A percentile compares a stretch with the other conserved stretches of the same genome.
phyloP scores from a whole-genome alignment of 2,113 vertebrate species.

The Pluvialis apricaria region DNA sequence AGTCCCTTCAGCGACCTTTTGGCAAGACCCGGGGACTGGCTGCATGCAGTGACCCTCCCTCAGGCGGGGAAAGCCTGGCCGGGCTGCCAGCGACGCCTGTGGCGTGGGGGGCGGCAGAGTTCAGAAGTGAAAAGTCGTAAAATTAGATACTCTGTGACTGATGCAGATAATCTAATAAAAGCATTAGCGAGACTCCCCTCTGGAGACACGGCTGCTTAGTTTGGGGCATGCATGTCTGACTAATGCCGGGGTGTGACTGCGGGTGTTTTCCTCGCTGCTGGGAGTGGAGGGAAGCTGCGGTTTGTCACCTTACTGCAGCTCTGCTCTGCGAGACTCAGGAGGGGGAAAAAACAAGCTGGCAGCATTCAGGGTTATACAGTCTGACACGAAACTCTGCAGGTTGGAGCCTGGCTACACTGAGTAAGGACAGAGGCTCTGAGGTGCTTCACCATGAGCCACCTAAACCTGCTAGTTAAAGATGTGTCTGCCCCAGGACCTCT shows the following conservation, averaged over 20 bases:
- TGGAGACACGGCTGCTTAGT: background rate
- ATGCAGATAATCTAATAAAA: background rate
- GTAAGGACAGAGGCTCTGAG: background rate
- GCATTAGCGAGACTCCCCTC: background rate
- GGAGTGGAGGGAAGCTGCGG: background rate
- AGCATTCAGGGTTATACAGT: background rate
- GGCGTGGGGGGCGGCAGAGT: fast-evolving
- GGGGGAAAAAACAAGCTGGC: background rate
- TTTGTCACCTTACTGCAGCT: background rate
- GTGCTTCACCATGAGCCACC: background rate
- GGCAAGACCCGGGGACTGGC: background rate
- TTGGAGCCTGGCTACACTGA: background rate
- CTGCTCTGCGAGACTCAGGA: background rate
- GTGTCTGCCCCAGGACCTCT: background rate
- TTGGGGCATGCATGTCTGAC: background rate
- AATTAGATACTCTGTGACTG: background rate
- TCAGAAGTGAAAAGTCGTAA: background rate
- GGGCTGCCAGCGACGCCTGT: background rate
- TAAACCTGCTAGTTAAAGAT: background rate
- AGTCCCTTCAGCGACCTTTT: background rate
- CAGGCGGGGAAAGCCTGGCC: background rate
- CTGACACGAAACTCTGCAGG: background rate
- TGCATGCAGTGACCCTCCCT: background rate
- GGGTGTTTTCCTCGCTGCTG: background rate
- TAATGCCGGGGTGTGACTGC: background rate